Conservation (phyloP, 2,797 vertebrate species). For the Gymnothorax javanicus region DNA sequence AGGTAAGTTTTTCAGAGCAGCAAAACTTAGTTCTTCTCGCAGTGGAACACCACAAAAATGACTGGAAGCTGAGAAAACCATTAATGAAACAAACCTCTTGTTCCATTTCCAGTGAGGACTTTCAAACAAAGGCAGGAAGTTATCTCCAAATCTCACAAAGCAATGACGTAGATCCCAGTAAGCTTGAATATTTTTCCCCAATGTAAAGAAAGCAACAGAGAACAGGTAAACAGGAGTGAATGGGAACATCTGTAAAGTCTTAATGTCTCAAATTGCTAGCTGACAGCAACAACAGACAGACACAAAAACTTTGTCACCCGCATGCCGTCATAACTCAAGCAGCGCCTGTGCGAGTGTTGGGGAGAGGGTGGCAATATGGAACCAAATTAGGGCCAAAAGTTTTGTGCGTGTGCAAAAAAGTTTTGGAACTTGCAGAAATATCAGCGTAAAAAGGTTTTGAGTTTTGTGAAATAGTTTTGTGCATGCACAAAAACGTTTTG, state of each 20-base stretch:
- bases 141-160: not conserved
- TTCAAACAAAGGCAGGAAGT: not conserved
- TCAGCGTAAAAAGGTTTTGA: too few species aligned
- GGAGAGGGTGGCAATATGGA: not conserved
- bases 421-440: too few species aligned
- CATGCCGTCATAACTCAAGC: slow-evolving; percentile 4
- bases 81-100: slow-evolving; percentile 9
- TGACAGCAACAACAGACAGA: slow-evolving; percentile 39
- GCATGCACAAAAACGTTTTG: too few species aligned
- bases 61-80: not conserved
- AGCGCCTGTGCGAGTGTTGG: not conserved
- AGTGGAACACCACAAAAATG: not conserved
- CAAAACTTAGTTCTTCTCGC: not conserved
- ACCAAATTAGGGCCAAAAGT: too few species aligned
- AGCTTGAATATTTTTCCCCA: not conserved
- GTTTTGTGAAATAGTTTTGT: too few species aligned
- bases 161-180: not conserved
- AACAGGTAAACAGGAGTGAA: not conserved
- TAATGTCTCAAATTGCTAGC: slow-evolving; percentile 27
- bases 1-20: not conserved
- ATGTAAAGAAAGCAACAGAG: not conserved
- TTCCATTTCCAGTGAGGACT: not conserved
- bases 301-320: slow-evolving; percentile 13
- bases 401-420: too few species aligned
- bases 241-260: slow-evolving; percentile 38